A percentile compares a stretch with the other conserved stretches of the same genome.
Evolutionary conservation across 2,797 vertebrate genomes (phyloP).

Genomic region (Rhyacichthys aspro): DNA sequence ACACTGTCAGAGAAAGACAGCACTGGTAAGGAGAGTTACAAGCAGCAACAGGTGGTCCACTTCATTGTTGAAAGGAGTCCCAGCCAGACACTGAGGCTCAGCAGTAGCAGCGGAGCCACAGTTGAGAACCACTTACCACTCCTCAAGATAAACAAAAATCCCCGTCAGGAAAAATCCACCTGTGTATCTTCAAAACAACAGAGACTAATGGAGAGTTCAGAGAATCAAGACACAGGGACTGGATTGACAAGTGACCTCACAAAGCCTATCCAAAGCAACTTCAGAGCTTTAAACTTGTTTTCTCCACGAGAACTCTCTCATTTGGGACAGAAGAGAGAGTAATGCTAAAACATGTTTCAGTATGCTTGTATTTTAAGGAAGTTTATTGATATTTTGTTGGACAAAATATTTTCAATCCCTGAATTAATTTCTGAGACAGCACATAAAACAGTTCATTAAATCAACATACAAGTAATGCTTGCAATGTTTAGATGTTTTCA

Average conservation of each 20-base stretch:
- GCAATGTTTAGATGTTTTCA: neutral
- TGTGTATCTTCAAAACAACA: neutral
- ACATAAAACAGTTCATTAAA: no score
- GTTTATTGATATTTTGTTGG: no score
- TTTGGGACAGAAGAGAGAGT: conserved; percentile 52
- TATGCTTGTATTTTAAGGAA: no score
- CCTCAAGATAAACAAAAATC: conserved; percentile 5
- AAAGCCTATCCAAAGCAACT: conserved; percentile 51
- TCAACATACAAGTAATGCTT: neutral
- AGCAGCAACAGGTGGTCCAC: conserved; percentile 67
- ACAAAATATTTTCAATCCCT: no score
- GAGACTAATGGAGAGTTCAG: neutral
- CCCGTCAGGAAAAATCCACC: neutral
- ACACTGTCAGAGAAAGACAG: conserved; percentile 53
- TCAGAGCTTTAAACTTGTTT: conserved; percentile 53
- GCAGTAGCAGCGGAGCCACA: conserved; percentile 20
- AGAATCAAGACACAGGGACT: neutral
- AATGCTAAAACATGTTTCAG: conserved; percentile 4
- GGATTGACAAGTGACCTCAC: conserved; percentile 14
- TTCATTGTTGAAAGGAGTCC: conserved; percentile 54
- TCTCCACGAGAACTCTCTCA: conserved; percentile 44
- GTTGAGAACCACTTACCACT: conserved; percentile 47
- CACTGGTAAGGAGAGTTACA: conserved; percentile 54
- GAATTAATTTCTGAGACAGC: no score
- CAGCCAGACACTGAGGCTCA: conserved; percentile 55